phyloP scores from a whole-genome alignment of 2,888 invertebrate species.

The Linnaemya vulpina region DNA sequence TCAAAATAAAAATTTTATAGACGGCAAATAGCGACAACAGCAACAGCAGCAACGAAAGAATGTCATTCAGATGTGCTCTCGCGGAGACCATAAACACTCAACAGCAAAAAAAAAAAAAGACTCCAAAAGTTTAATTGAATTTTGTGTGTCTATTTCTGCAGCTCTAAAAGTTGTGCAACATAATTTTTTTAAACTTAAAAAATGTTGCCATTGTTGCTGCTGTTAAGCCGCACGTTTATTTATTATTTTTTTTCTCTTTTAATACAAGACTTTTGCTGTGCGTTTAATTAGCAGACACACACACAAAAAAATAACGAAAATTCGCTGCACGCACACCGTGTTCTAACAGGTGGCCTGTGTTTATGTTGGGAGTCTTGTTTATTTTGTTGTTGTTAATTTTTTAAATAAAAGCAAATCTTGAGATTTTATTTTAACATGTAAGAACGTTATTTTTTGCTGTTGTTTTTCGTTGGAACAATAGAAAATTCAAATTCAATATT shows the following conservation, averaged over 20 bases:
- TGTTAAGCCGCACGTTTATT: constrained; percentile 11
- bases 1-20: constrained; percentile 20
- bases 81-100: constrained; percentile 16
- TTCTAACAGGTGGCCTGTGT: constrained; percentile 38
- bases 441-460: not conserved
- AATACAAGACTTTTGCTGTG: constrained; percentile 45
- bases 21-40: not conserved
- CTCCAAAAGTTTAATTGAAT: constrained; percentile 58
- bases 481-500: constrained; percentile 61
- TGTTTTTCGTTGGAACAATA: constrained; percentile 45
- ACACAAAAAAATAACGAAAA: constrained; percentile 12
- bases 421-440: constrained; percentile 4
- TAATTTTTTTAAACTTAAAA: constrained; percentile 27
- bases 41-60: constrained; percentile 34
- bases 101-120: constrained; percentile 16
- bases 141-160: constrained; percentile 39
- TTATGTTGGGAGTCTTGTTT: constrained; percentile 8
- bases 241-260: too few relatives aligned
- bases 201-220: constrained; percentile 17
- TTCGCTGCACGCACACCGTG: constrained; percentile 58
- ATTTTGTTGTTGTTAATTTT: not conserved
- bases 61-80: constrained; percentile 52
- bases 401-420: constrained; percentile 11
- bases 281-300: constrained; percentile 58
- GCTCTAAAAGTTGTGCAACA: constrained; percentile 61